Evolutionary conservation across 2,113 vertebrate species (phyloP).

Genomic region (Myrmecobius fasciatus): DNA sequence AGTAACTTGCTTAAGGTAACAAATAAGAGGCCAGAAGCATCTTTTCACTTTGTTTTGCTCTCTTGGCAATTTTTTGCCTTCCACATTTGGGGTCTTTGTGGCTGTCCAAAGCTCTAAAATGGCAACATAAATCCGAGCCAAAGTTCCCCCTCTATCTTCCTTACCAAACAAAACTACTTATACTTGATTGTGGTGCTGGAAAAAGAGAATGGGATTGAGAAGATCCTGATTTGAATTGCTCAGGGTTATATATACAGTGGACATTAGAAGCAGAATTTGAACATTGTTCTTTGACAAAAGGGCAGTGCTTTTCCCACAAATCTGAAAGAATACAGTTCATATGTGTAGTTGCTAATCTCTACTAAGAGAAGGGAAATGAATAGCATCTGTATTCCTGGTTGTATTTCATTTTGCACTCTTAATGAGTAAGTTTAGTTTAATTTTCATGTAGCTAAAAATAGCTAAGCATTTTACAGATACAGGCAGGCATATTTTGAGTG

Average conservation of each 20-base stretch:
- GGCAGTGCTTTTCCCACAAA: neutral
- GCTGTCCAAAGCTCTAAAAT: neutral
- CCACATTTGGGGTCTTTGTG: neutral
- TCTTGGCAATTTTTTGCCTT: neutral
- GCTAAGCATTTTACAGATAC: neutral
- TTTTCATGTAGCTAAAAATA: neutral
- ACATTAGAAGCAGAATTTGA: neutral
- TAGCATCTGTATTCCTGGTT: neutral
- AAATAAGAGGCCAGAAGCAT: neutral
- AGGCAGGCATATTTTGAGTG: neutral
- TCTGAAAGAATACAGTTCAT: neutral
- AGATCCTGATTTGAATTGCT: neutral
- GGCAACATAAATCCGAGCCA: neutral
- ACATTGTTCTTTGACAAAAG: neutral
- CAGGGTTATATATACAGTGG: neutral
- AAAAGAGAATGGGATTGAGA: neutral
- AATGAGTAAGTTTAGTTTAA: neutral
- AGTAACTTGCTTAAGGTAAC: neutral
- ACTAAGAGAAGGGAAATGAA: neutral
- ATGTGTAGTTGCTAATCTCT: neutral
- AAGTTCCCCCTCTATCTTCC: neutral
- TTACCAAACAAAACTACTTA: neutral
- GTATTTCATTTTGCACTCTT: neutral
- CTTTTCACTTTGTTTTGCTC: neutral
- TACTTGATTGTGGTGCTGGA: neutral